Evolutionary conservation across 2,888 invertebrate genomes (phyloP).

Genomic region (Macrophya alboannulata): DNA sequence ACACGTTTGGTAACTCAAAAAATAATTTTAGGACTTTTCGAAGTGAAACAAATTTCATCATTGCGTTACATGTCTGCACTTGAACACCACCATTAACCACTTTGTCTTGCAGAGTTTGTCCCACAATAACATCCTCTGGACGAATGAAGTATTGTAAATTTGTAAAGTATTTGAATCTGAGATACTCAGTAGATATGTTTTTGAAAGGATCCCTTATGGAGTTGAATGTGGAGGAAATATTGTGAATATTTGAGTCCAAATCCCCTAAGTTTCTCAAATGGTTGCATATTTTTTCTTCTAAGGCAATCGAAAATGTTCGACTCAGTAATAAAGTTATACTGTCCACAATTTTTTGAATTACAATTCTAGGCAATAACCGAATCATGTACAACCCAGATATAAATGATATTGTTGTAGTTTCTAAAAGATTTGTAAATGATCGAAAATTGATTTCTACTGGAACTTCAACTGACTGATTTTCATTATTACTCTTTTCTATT

Average conservation of each 20-base stretch:
- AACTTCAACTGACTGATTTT: too few relatives aligned
- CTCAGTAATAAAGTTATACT: too few relatives aligned
- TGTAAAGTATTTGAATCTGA: conserved; percentile 9
- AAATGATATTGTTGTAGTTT: too few relatives aligned
- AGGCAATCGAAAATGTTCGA: background rate
- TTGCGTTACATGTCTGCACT: background rate
- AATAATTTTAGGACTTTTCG: conserved; percentile 46
- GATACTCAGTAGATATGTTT: too few relatives aligned
- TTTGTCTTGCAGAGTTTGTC: background rate
- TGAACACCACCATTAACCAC: background rate
- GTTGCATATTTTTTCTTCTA: background rate
- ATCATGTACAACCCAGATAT: too few relatives aligned
- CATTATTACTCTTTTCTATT: too few relatives aligned
- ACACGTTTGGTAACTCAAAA: too few relatives aligned
- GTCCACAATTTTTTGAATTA: too few relatives aligned
- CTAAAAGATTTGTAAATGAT: too few relatives aligned
- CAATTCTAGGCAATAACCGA: too few relatives aligned
- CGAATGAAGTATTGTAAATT: conserved; percentile 2
- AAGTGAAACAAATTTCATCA: conserved; percentile 51
- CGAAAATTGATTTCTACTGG: too few relatives aligned
- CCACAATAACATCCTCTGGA: background rate
- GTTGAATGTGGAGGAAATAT: background rate
- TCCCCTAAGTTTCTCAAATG: background rate
- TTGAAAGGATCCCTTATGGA: background rate
- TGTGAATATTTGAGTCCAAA: background rate